Evolutionary conservation across 1,140 invertebrate species (phyloP), one percentile per base, ranked within the genome.

Genomic region (Lordiphosa clarofinis): DNA sequence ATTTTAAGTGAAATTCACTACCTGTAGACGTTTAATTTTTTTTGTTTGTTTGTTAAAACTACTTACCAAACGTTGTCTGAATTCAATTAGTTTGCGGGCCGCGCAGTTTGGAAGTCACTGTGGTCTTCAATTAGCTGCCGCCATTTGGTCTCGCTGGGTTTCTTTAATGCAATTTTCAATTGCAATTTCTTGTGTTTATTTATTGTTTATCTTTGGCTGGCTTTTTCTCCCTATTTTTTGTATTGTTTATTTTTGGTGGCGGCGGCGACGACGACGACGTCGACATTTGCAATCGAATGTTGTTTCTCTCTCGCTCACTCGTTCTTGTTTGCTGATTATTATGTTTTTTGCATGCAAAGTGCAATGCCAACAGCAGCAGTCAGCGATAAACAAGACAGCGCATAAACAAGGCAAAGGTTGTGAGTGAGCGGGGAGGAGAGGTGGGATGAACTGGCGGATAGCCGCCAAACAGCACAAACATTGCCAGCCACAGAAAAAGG

Each of bases 1-100:
- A 81, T 82, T 82, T 82, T 84, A 82, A 82, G 76, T 82, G 76
- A 82, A 82, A 82, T 82, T 82, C 76, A 82, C 72, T 73, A 49
- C 71, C 76, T 37, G 35, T 50, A 21, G 48, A 21, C 19, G 19
- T 50, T 50, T 38, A 21, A 31, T 66, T 66, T 50, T 66, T 50
- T 49, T 66, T 28, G 44, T 35, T 33, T 53, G 43, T 38, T 47
- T 21, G 19, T 24, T 49, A n/a, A 28, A 7, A 11, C 12, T 4
- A n/a, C 8, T 10, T 21, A 24, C n/a, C n/a, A 47, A 58, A 67
- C 64, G 54, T 49, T 44, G 13, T 1, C 50, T 12, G 64, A 67
- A 67, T 67, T 67, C 64, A 67, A 67, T 67, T 67, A 59, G 64
- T 4, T 42, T 12, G 12, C 9, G 7, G 39, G 19, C 12, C n/a